These are phyloP conservation scores for Tyto alba DNA, from an alignment of 2,113 vertebrate genomes.

Conservation along the genomic window DNA sequence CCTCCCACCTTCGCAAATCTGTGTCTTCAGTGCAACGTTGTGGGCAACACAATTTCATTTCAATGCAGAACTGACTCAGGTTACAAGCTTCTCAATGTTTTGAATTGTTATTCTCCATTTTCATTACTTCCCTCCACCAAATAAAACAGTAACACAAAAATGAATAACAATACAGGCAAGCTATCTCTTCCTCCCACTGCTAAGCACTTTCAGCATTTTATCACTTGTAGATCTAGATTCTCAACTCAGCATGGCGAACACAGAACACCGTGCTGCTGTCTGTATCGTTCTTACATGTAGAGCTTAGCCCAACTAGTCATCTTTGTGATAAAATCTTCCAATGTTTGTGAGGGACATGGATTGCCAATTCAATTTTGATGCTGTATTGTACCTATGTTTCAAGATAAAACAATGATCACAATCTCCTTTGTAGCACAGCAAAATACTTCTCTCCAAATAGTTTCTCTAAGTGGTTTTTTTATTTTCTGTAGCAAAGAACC, in stretches of 20 bases:
- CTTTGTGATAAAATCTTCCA: not conserved
- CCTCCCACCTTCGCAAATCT: not conserved
- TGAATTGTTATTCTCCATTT: not conserved
- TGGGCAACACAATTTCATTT: accelerated
- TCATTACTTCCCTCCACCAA: not conserved
- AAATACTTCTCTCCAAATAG: not conserved
- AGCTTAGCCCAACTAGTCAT: not conserved
- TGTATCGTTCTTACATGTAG: accelerated
- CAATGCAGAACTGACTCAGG: accelerated
- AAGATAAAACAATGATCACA: not conserved
- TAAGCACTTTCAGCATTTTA: not conserved
- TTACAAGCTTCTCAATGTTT: not conserved
- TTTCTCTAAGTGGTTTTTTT: not conserved
- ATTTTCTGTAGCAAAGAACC: not conserved
- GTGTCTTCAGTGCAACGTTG: not conserved
- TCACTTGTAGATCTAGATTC: not conserved
- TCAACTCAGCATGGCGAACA: not conserved
- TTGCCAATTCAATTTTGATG: not conserved
- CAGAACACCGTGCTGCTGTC: not conserved
- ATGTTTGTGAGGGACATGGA: not conserved
- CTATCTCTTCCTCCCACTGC: not conserved
- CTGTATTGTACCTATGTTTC: not conserved
- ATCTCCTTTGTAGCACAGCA: not conserved
- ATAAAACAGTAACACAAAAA: not conserved
- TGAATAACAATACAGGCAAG: not conserved